These are phyloP conservation scores for Lerema accius DNA, from an alignment of 1,140 invertebrate genomes.

Conservation along the genomic window DNA sequence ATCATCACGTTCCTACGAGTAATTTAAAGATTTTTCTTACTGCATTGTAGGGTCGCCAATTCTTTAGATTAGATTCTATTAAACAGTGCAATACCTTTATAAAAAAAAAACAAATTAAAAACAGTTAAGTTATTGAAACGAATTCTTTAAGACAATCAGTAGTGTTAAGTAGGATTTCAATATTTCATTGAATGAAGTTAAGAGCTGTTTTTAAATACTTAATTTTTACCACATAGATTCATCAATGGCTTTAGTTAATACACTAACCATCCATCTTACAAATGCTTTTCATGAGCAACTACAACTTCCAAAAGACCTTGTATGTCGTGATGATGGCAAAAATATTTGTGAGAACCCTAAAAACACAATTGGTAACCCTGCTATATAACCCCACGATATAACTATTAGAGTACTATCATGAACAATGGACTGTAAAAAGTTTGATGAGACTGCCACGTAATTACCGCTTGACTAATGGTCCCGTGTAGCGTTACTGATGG, in stretches of 20 bases:
- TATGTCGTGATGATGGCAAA: not conserved
- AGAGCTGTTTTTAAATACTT: too few species aligned
- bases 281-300: too few species aligned
- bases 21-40: constrained; percentile 5
- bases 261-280: too few species aligned
- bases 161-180: too few species aligned
- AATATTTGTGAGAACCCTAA: not conserved
- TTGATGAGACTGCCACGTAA: constrained; percentile 44
- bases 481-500: constrained; percentile 7
- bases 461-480: constrained; percentile 33
- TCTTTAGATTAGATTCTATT: not conserved
- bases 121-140: too few species aligned
- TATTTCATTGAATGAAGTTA: too few species aligned
- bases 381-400: constrained; percentile 16
- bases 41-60: not conserved
- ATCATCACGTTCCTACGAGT: constrained; percentile 8
- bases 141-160: too few species aligned
- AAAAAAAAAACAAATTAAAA: too few species aligned
- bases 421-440: constrained; percentile 56
- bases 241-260: too few species aligned
- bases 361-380: not conserved
- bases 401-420: constrained; percentile 45
- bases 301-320: not conserved
- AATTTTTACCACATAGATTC: too few species aligned
- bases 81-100: too few species aligned